These are phyloP conservation scores for Diadema setosum DNA, from an alignment of 35 echinoderm and acorn worm species.

Conservation along the genomic window DNA sequence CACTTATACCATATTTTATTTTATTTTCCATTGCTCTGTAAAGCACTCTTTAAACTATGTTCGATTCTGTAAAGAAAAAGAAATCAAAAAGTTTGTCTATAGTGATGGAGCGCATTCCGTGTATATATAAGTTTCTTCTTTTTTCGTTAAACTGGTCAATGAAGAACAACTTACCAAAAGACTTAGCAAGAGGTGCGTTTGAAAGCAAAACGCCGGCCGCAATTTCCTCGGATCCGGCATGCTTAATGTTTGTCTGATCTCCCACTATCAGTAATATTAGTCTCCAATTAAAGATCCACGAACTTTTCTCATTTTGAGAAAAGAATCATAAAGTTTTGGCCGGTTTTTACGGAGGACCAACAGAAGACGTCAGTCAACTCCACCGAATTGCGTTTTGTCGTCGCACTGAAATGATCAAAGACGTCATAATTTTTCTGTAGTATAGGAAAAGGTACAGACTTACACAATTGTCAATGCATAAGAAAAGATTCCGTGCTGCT, in stretches of 20 bases:
- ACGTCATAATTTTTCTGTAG: not conserved
- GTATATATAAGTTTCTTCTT: not conserved
- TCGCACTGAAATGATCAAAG: not conserved
- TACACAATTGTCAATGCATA: not conserved
- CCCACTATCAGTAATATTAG: not conserved
- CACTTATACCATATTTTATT: no score
- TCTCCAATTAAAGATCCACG: not conserved
- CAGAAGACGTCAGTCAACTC: not conserved
- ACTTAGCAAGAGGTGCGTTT: not conserved
- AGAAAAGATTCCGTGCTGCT: not conserved
- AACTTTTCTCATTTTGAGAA: not conserved
- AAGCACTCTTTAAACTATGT: no score
- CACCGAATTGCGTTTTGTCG: not conserved
- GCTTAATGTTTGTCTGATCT: not conserved
- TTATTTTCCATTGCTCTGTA: no score
- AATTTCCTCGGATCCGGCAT: not conserved
- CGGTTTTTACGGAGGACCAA: not conserved
- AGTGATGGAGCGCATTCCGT: not conserved
- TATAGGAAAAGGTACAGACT: not conserved
- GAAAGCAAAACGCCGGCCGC: not conserved
- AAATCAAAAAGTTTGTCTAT: no score
- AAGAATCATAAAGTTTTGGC: not conserved
- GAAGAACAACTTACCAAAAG: not conserved
- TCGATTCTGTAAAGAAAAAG: no score
- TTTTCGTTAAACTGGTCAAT: not conserved